Percentiles rank a stretch among this genome's conserved stretches.
These are phyloP conservation scores for Kryphioiulus occultus DNA, from an alignment of 2,888 invertebrate species.

Conservation along the genomic window DNA sequence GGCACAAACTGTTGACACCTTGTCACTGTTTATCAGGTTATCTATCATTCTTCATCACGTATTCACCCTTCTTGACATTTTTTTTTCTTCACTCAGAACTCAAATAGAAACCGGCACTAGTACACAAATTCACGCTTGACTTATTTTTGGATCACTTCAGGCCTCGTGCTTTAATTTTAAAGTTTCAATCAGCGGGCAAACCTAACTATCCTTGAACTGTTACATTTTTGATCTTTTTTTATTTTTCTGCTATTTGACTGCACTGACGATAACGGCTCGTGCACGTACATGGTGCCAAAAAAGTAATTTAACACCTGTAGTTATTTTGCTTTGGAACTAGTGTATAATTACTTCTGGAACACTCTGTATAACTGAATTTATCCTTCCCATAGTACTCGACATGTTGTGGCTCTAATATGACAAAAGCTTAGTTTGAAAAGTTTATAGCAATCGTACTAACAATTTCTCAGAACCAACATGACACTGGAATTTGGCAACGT, in stretches of 20 bases:
- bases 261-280: too few species aligned
- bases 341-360: too few species aligned
- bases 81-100: background rate
- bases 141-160: background rate
- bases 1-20: slow-evolving; percentile 31
- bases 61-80: background rate
- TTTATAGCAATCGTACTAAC: background rate
- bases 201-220: background rate
- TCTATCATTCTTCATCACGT: slow-evolving; percentile 19
- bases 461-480: background rate
- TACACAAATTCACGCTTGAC: background rate
- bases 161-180: background rate
- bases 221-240: background rate
- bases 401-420: too few species aligned
- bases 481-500: background rate
- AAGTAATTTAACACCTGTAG: too few species aligned
- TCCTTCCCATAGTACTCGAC: too few species aligned
- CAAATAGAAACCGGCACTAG: background rate
- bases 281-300: too few species aligned
- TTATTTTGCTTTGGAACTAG: too few species aligned
- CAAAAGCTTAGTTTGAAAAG: too few species aligned
- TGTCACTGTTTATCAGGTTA: slow-evolving; percentile 35
- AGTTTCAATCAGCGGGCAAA: background rate
- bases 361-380: too few species aligned
- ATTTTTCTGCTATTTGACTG: too few species aligned